phyloP scores from a whole-genome alignment of 2,797 vertebrate species.

The Hipposideros larvatus region DNA sequence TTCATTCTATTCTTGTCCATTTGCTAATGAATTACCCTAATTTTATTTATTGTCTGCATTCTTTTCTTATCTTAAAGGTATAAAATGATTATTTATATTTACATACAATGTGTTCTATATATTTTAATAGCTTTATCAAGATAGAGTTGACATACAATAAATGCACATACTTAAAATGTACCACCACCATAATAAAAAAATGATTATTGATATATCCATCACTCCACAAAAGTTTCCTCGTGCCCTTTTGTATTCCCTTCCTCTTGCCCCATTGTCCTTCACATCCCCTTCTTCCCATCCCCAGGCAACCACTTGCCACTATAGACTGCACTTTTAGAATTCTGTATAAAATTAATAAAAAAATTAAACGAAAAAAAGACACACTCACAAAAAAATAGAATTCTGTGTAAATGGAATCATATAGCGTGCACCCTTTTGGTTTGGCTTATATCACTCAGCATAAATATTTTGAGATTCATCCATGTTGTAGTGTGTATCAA shows the following conservation, averaged over 20 bases:
- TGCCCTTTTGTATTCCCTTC: not conserved
- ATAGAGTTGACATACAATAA: not conserved
- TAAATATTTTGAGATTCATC: slow-evolving; percentile 44
- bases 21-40: not conserved
- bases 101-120: not conserved
- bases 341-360: not conserved
- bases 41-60: not conserved
- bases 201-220: not conserved
- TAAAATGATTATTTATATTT: slow-evolving; percentile 46
- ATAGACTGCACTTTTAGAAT: not conserved
- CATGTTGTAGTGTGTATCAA: not conserved
- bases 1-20: not conserved
- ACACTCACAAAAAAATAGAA: not conserved
- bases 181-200: slow-evolving; percentile 20
- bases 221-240: not conserved
- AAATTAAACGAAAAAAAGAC: too few relatives aligned
- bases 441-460: not conserved
- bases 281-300: not conserved
- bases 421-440: not conserved
- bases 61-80: slow-evolving; percentile 21
- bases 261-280: not conserved
- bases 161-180: not conserved
- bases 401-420: not conserved
- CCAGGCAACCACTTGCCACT: not conserved
- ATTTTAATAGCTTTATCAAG: not conserved